Percentiles rank a stretch among this genome's conserved stretches.
These are phyloP conservation scores for Zelostemma sp. DNA, from an alignment of 1,140 invertebrate species.

Conservation along the genomic window DNA sequence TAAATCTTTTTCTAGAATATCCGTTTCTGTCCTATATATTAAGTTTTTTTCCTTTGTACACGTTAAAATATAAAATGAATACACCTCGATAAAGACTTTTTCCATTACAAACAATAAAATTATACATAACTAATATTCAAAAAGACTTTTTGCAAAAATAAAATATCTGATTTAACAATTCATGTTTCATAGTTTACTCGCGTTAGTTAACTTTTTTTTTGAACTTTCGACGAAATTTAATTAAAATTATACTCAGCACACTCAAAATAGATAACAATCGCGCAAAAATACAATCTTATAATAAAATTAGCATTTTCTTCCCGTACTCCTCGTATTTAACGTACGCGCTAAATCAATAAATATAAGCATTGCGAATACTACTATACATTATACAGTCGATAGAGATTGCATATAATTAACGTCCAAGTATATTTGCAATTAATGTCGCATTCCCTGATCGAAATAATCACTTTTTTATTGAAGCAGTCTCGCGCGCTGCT, in stretches of 20 bases:
- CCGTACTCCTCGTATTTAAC: constrained; percentile 2
- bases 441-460: constrained; percentile 11
- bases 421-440: background rate
- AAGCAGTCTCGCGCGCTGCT: background rate
- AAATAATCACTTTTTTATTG: background rate
- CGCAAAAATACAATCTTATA: constrained; percentile 45
- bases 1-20: no score
- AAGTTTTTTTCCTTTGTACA: no score
- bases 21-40: no score
- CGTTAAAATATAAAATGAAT: no score
- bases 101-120: background rate
- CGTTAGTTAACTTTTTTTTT: background rate
- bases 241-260: background rate
- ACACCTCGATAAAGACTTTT: background rate
- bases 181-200: background rate
- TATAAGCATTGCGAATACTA: constrained; percentile 49
- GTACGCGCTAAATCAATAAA: constrained; percentile 47
- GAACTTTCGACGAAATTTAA: background rate
- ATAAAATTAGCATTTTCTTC: constrained; percentile 36
- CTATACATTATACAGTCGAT: constrained; percentile 52
- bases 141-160: background rate
- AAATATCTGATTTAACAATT: background rate
- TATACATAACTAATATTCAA: background rate
- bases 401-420: constrained; percentile 1
- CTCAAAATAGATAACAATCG: constrained; percentile 8